Conservation (phyloP, 2,888 invertebrate genomes). For the Penaeus monodon region DNA sequence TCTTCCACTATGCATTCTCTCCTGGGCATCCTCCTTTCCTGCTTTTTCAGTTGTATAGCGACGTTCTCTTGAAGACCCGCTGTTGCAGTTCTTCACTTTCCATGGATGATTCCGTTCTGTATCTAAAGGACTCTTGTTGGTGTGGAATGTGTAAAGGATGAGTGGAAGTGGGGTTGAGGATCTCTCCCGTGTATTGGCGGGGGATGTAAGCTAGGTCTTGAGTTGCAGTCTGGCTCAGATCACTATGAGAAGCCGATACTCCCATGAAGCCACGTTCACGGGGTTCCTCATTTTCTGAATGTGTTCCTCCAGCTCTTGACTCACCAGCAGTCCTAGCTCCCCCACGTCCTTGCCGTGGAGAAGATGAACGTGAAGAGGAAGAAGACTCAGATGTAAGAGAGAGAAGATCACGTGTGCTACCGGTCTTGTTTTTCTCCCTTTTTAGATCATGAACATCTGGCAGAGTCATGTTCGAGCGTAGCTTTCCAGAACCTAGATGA, state of each 20-base stretch:
- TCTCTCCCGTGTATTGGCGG: slow-evolving; percentile 6
- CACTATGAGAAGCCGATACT: slow-evolving; percentile 42
- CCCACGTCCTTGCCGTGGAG: slow-evolving; percentile 32
- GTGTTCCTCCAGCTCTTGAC: background rate
- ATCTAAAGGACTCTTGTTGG: slow-evolving; percentile 10
- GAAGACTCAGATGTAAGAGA: slow-evolving; percentile 56
- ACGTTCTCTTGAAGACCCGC: slow-evolving; percentile 21
- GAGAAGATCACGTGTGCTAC: slow-evolving; percentile 58
- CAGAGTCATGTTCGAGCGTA: slow-evolving; percentile 60
- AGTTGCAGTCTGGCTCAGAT: slow-evolving; percentile 15
- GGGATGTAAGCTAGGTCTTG: slow-evolving; percentile 17
- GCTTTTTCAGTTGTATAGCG: slow-evolving; percentile 35
- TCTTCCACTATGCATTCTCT: slow-evolving; percentile 1
- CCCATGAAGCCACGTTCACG: slow-evolving; percentile 47
- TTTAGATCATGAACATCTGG: slow-evolving; percentile 56
- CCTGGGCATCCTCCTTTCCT: background rate
- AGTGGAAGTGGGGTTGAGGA: background rate
- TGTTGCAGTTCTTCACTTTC: slow-evolving; percentile 28
- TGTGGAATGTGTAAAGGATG: background rate
- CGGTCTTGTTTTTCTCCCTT: slow-evolving; percentile 39
- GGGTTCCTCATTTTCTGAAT: slow-evolving; percentile 41
- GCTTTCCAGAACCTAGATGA: slow-evolving; percentile 56
- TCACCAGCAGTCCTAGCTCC: background rate
- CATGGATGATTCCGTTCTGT: slow-evolving; percentile 14
- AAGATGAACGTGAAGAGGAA: slow-evolving; percentile 18